Conservation (phyloP, 2,888 invertebrate genomes). For the Latheticus oryzae region DNA sequence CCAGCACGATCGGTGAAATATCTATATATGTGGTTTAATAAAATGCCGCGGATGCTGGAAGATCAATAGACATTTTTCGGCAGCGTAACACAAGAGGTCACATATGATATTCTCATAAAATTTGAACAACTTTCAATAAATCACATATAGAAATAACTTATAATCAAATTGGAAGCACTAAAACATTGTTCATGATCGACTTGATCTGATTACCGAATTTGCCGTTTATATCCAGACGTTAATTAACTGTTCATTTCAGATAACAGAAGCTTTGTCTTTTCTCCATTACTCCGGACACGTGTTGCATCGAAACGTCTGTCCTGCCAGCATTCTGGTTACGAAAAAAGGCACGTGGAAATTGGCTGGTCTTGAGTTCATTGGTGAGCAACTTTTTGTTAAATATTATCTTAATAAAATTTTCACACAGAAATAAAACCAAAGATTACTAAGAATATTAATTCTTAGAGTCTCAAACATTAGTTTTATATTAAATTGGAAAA, state of each 20-base stretch:
- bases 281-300: conserved; percentile 89
- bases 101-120: too few species aligned
- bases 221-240: conserved; percentile 33
- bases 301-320: conserved; percentile 95
- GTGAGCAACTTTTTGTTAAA: conserved; percentile 67
- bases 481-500: conserved; percentile 16
- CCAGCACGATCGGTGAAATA: too few species aligned
- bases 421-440: background rate
- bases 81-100: too few species aligned
- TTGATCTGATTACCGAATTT: conserved; percentile 19
- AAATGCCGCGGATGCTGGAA: too few species aligned
- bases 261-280: conserved; percentile 93
- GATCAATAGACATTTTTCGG: too few species aligned
- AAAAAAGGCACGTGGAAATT: conserved; percentile 97
- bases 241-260: conserved; percentile 70
- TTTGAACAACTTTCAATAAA: too few species aligned
- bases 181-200: conserved; percentile 30
- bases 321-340: conserved; percentile 90
- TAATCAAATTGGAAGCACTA: too few species aligned
- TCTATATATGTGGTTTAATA: too few species aligned
- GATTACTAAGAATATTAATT: background rate
- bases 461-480: too few species aligned
- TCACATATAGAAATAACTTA: too few species aligned
- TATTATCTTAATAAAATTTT: background rate
- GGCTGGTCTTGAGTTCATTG: conserved; percentile 92